Evolutionary conservation across 2,113 vertebrate genomes (phyloP).

Genomic region (Ictalurus punctatus): DNA sequence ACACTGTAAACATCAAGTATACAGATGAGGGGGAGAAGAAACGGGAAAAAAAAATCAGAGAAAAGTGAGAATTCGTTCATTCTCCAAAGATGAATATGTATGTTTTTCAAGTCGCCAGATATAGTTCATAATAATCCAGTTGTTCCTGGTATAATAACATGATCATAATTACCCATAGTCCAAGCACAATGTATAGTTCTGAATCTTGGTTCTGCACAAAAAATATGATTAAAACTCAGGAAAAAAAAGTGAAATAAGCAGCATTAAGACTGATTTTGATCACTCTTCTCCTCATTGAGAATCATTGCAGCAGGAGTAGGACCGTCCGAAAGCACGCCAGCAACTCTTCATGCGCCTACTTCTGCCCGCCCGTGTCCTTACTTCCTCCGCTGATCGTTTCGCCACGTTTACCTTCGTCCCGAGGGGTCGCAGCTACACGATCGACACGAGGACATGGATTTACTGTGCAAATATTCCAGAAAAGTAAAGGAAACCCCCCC

Average conservation of each 20-base stretch:
- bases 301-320: background rate
- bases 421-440: conserved; percentile 10
- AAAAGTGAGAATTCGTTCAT: conserved; percentile 1
- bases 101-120: conserved; percentile 34
- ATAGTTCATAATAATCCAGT: background rate
- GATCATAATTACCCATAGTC: background rate
- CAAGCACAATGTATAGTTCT: background rate
- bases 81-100: conserved; percentile 22
- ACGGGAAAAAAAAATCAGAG: background rate
- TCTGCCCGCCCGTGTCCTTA: conserved; percentile 23
- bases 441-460: conserved; percentile 28
- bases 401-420: background rate
- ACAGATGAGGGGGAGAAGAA: conserved; percentile 43
- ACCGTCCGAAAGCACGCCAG: background rate
- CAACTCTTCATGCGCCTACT: conserved; percentile 7
- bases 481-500: background rate
- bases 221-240: background rate
- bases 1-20: conserved; percentile 78
- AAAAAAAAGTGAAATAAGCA: conserved; percentile 21
- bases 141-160: background rate
- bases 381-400: conserved; percentile 14
- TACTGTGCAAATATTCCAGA: conserved; percentile 52
- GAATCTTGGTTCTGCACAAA: background rate
- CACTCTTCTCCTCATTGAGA: background rate
- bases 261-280: conserved; percentile 14